These are phyloP conservation scores for Erebia ligea DNA, from an alignment of 2,888 invertebrate genomes.

Conservation along the genomic window DNA sequence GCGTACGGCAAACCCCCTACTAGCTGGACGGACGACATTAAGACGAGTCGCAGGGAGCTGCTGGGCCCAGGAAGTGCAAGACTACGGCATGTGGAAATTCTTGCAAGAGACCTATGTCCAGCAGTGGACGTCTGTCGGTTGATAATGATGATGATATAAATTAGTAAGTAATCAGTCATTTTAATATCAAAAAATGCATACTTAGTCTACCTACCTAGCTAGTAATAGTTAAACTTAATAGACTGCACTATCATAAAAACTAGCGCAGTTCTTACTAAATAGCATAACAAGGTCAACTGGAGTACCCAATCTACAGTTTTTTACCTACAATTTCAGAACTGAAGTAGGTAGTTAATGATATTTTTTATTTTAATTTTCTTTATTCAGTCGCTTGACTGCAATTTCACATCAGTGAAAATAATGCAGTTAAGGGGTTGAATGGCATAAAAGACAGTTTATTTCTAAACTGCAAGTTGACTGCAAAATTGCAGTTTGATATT, in stretches of 20 bases:
- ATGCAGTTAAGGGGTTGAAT: not conserved
- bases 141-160: too few species aligned
- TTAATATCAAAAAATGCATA: not conserved
- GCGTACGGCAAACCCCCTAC: too few species aligned
- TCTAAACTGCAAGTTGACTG: too few species aligned
- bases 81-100: too few species aligned
- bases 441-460: too few species aligned
- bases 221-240: not conserved
- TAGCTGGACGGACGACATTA: too few species aligned
- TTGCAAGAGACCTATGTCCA: too few species aligned
- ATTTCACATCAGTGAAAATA: not conserved
- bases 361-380: not conserved
- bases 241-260: constrained; percentile 7
- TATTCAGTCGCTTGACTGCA: not conserved
- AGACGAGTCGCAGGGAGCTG: too few species aligned
- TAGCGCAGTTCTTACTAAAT: constrained; percentile 7
- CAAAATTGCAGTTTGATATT: not conserved
- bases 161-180: not conserved
- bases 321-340: constrained; percentile 9
- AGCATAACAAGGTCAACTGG: constrained; percentile 14
- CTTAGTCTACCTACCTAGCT: not conserved
- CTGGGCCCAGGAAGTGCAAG: too few species aligned
- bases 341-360: not conserved
- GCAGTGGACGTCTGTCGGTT: too few species aligned
- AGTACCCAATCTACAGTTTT: not conserved